Base-by-base conservation (phyloP, 1,140 invertebrate genomes). In the Theocolax elegans region DNA sequence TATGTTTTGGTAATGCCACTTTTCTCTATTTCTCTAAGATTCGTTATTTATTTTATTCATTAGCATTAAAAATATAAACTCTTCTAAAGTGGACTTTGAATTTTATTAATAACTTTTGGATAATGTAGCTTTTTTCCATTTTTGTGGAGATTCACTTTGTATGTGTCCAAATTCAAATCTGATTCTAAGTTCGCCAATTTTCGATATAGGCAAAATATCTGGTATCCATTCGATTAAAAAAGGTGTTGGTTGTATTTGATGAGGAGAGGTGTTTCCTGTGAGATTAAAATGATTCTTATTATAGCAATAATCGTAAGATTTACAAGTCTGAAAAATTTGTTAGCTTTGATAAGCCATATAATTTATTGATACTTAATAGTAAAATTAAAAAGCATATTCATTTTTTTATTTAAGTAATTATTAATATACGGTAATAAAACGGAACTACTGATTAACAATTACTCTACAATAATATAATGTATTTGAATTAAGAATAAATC, bases 191-290 rank as follows among this genome's bases (percentile, higher is more conserved):
- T 93, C 91, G 19, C 92, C 91, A 51, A 92, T 89, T 74, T 90
- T 88, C 8, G 89, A 89, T 74, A 88, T 85, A 10, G 91, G 91
- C n/a, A 93, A 81, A 70, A 93, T 88, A 76, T 93, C 90, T 2
- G 92, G 92, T 73, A 92, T 92, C 92, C 92, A 93, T 81, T 93
- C 92, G 58, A 93, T 92, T 15, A 91, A 84, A 78, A 93, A 92
- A 48, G 91, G 91, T n/a, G 88, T 90, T 17, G 89, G 88, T 56
- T 91, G 88, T 53, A 87, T 87, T 79, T 90, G 88, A 74, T 90
- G 87, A 13, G 85, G 81, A 17, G 87, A 82, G 2, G 87, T 89
- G 72, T 87, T 88, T 59, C 90, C 90, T 91, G 65, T 13, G 83
- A 82, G 74, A 81, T 60, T 48, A 49, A 62, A 23, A 51, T 54